Conservation (phyloP, 2,797 vertebrate species). For the Stomatorhinus walkeri region DNA sequence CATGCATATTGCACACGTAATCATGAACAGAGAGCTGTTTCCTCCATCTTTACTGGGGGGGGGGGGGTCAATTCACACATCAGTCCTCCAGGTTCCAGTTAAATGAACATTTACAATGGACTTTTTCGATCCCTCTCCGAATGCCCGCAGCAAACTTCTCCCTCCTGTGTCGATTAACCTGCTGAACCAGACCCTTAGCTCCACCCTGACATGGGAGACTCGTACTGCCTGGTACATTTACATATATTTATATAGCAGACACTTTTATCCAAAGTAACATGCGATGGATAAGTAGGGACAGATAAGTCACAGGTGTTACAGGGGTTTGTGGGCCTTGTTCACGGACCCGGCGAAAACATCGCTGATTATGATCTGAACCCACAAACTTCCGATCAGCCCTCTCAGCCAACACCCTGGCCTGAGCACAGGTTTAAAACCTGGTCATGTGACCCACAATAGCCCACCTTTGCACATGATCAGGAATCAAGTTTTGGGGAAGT, state of each 20-base stretch:
- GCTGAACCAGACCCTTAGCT: conserved; percentile 12
- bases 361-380: background rate
- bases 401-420: background rate
- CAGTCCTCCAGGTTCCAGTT: background rate
- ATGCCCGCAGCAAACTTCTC: background rate
- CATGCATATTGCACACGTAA: background rate
- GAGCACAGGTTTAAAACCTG: background rate
- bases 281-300: background rate
- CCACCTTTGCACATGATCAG: background rate
- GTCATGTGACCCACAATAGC: background rate
- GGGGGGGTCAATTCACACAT: background rate
- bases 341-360: background rate
- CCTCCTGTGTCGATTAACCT: background rate
- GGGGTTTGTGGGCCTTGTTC: background rate
- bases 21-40: background rate
- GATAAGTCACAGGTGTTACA: background rate
- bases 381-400: background rate
- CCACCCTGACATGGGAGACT: background rate
- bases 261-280: background rate
- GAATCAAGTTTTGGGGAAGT: background rate
- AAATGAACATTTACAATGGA: background rate
- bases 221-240: background rate
- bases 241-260: background rate
- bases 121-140: background rate
- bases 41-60: background rate